Evolutionary conservation across 2,888 invertebrate genomes (phyloP).

Genomic region (Spialia ferax): DNA sequence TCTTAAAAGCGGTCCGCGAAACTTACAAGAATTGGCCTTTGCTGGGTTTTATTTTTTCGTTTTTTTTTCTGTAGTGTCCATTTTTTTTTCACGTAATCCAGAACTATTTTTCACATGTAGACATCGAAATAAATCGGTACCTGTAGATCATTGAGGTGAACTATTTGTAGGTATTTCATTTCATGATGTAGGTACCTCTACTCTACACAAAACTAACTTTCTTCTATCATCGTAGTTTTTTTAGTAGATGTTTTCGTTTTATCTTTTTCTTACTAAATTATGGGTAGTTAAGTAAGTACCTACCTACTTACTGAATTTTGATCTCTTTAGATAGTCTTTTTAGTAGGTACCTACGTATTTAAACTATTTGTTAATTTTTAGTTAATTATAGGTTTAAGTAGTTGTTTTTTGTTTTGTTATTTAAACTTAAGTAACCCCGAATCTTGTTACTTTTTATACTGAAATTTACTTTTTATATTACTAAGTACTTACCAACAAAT

Average conservation of each 20-base stretch:
- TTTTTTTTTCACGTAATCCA: background rate
- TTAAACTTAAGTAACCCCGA: no score
- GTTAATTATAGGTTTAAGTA: no score
- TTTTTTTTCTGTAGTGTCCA: slow-evolving; percentile 42
- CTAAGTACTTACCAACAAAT: no score
- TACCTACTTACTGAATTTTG: background rate
- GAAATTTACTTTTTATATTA: no score
- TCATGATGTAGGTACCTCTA: no score
- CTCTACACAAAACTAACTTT: background rate
- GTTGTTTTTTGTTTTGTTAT: no score
- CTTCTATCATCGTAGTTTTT: background rate
- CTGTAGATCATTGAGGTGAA: background rate
- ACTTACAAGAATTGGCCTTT: slow-evolving; percentile 61
- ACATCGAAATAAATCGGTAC: no score
- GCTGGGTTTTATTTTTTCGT: slow-evolving; percentile 62
- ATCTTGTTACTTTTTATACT: no score
- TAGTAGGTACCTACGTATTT: background rate
- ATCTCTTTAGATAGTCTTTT: background rate
- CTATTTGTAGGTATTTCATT: no score
- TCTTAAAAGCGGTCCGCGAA: slow-evolving; percentile 56
- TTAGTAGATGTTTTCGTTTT: background rate
- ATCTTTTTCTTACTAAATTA: background rate
- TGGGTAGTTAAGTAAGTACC: no score
- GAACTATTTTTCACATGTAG: background rate
- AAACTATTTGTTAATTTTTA: no score